Evolutionary conservation across 2,888 invertebrate species (phyloP), one percentile per base, ranked within the genome.

Genomic region (Melitaea athalia): DNA sequence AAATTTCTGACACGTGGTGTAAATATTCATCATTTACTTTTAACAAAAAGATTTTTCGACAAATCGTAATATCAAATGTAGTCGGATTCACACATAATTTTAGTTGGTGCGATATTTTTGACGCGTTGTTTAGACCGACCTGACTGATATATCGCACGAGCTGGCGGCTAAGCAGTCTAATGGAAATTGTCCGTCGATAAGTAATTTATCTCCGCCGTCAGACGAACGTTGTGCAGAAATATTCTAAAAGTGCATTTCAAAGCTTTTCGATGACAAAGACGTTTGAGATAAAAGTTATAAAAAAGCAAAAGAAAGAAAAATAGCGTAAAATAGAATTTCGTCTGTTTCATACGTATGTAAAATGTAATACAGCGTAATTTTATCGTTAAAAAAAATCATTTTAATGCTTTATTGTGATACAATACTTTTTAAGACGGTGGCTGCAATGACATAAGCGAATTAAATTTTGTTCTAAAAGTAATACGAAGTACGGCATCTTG

Each of bases 81-180:
- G 31, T 55, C 15, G 15, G 59, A 49, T 59, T 24, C 17, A 43
- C 5, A 24, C 14, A 59, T 59, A 42, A 17, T n/a, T 45, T 60
- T 60, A 15, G 33, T 45, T 33, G 14, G 59, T 33, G 31, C 57
- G 43, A 53, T 61, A 62, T 53, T 47, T 33, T 45, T 53, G 65
- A 53, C 55, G 53, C 60, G 15, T 38, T 55, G 61, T 53, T 55
- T 61, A 55, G 45, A 66, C 17, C 42, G 43, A 47, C 53, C 49
- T 57, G 67, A 63, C 67, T 59, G 57, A 62, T 63, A 57, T 60
- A 66, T 67, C 38, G 59, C 42, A 15, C 61, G 45, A 62, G 33
- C 47, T 59, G 59, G 62, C n/a, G 12, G 57, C 33, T 55, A 14
- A 31, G 33, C n/a, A 14, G 33, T 15, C 57, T 57, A 17, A 57